Conservation (phyloP, 2,797 vertebrate genomes). For the Onychomys arenicola region DNA sequence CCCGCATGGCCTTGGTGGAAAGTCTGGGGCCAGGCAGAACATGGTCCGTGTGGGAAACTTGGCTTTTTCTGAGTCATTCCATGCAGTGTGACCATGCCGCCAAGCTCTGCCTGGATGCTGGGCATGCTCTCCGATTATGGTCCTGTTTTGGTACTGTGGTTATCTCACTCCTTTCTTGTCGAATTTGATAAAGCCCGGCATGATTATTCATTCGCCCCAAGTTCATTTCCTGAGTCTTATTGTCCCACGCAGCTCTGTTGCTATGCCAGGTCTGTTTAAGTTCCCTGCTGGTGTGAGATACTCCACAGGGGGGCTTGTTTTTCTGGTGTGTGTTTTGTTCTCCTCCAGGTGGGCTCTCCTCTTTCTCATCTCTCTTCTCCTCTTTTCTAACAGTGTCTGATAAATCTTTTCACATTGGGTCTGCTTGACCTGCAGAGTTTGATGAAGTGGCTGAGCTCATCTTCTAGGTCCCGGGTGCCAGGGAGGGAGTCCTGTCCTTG, state of each 20-base stretch:
- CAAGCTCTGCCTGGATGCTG: not conserved
- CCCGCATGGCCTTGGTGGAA: not conserved
- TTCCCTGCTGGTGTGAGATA: not conserved
- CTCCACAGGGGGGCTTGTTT: not conserved
- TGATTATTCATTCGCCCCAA: not conserved
- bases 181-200: not conserved
- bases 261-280: not conserved
- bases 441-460: not conserved
- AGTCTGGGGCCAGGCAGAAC: not conserved
- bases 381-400: not conserved
- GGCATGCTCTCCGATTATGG: not conserved
- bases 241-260: fast-evolving
- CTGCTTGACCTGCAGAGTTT: not conserved
- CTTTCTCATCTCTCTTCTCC: fast-evolving
- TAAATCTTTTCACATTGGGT: not conserved
- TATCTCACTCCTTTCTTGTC: not conserved
- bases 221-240: not conserved
- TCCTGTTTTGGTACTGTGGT: not conserved
- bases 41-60: not conserved
- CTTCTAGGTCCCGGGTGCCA: not conserved
- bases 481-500: not conserved
- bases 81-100: not conserved
- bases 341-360: not conserved
- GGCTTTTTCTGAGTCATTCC: not conserved
- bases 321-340: conserved; percentile 38